phyloP scores from a whole-genome alignment of 2,797 vertebrate species.

The Periophthalmus magnuspinnatus region DNA sequence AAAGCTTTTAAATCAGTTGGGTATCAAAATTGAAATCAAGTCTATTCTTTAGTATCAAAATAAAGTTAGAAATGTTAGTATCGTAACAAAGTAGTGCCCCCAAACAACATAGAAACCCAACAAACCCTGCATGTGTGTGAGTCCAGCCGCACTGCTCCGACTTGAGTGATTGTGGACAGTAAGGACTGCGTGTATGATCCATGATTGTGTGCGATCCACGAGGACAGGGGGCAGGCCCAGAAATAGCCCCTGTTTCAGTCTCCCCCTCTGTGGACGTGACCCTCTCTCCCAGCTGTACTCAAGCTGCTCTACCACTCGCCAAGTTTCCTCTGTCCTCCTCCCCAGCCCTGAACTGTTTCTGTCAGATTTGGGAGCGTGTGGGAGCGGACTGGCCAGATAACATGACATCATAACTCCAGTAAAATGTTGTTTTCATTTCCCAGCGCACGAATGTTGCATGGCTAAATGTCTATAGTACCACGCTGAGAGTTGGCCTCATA shows the following conservation, averaged over 20 bases:
- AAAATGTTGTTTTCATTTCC: constrained; percentile 35
- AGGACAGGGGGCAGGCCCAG: constrained; percentile 61
- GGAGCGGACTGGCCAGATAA: constrained; percentile 44
- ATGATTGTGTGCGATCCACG: constrained; percentile 67
- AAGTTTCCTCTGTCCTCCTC: constrained; percentile 66
- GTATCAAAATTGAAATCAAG: too few relatives aligned
- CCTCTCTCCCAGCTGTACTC: constrained; percentile 72
- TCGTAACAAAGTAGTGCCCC: too few relatives aligned
- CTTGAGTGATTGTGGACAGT: constrained; percentile 66
- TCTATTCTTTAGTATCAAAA: too few relatives aligned
- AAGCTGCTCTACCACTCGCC: constrained; percentile 58
- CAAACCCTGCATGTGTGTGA: too few relatives aligned
- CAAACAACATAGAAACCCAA: too few relatives aligned
- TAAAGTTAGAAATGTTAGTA: too few relatives aligned
- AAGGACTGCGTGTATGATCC: constrained; percentile 68
- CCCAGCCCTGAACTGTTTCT: constrained; percentile 40
- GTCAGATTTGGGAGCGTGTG: constrained; percentile 47
- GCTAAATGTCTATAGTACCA: constrained; percentile 25
- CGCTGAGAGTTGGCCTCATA: constrained; percentile 35
- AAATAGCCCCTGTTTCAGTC: constrained; percentile 74
- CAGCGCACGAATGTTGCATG: constrained; percentile 19
- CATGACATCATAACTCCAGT: constrained; percentile 53
- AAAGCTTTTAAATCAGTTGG: too few relatives aligned
- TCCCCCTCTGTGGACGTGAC: constrained; percentile 71
- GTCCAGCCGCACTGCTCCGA: constrained; percentile 42